Conservation (phyloP, 2,797 vertebrate genomes). For the Catostomus latipinnis region DNA sequence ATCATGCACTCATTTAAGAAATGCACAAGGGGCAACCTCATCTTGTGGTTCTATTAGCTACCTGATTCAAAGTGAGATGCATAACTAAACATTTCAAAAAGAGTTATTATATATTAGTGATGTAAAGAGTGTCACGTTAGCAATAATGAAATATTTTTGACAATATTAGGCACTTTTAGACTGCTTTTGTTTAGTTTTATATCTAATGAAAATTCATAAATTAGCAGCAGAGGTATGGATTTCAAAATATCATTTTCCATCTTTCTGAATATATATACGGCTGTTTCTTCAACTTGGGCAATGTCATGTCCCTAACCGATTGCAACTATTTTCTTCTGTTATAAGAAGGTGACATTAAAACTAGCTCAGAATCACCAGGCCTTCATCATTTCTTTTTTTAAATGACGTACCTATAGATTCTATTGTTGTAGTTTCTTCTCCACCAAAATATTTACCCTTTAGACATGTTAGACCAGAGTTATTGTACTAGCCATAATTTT, state of each 20-base stretch:
- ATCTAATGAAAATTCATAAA: neutral
- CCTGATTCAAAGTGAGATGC: neutral
- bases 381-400: too few species aligned
- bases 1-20: too few species aligned
- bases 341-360: too few species aligned
- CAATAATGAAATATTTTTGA: neutral
- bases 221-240: neutral
- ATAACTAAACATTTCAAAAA: neutral
- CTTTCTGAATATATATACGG: neutral
- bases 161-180: neutral
- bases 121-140: neutral
- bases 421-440: too few species aligned
- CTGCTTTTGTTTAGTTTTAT: neutral
- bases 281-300: neutral
- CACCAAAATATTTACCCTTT: too few species aligned
- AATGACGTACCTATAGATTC: too few species aligned
- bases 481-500: too few species aligned
- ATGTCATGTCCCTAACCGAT: too few species aligned
- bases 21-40: too few species aligned
- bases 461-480: too few species aligned
- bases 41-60: neutral
- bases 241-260: neutral
- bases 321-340: too few species aligned
- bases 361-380: too few species aligned
- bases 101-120: neutral